Conservation (phyloP, 2,888 invertebrate genomes). For the Rhagophthalmus giganteus region DNA sequence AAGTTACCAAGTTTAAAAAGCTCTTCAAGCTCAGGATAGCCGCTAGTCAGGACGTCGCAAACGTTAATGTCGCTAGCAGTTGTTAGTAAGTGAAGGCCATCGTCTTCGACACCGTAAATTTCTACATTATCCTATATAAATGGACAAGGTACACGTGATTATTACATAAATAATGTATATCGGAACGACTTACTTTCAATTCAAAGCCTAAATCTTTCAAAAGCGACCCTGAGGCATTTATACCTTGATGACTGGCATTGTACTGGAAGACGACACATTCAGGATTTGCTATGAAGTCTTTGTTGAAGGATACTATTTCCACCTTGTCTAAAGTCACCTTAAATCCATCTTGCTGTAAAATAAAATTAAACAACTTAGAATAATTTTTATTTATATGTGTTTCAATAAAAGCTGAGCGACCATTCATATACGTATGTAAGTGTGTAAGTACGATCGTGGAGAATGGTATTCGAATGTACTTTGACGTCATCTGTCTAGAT, state of each 20-base stretch:
- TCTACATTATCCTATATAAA: constrained; percentile 22
- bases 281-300: constrained; percentile 14
- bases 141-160: no score
- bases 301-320: constrained; percentile 15
- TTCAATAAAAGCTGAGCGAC: no score
- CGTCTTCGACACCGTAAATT: constrained; percentile 13
- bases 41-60: constrained; percentile 21
- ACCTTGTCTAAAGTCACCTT: constrained; percentile 14
- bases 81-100: constrained; percentile 11
- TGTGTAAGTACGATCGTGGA: no score
- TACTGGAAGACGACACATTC: constrained; percentile 10
- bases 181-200: constrained; percentile 12
- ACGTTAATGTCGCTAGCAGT: constrained; percentile 22
- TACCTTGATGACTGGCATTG: constrained; percentile 18
- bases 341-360: constrained; percentile 17
- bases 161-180: no score
- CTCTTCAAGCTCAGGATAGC: constrained; percentile 20
- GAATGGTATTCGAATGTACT: no score
- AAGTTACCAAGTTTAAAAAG: constrained; percentile 26
- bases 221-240: constrained; percentile 16
- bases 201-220: constrained; percentile 23
- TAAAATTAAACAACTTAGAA: no score
- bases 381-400: no score
- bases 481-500: no score
- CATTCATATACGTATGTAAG: no score